A percentile compares a stretch with the other conserved stretches of the same genome.
These are phyloP conservation scores for Aphelenchoides besseyi DNA, from an alignment of 1,140 invertebrate genomes.

Conservation along the genomic window DNA sequence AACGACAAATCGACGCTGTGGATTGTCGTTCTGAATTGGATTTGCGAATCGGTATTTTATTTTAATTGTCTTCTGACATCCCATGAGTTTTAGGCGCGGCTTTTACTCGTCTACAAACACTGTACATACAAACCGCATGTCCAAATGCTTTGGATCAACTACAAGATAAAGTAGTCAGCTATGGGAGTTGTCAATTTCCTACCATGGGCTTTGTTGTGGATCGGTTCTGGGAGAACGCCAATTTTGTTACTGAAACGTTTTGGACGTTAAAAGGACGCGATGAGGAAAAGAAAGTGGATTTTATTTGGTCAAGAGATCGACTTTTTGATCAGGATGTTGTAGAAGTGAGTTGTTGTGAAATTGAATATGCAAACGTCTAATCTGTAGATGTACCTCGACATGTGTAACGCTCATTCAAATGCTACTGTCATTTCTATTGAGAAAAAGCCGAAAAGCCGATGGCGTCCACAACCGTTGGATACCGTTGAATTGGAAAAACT, in stretches of 20 bases:
- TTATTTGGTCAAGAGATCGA: conserved; percentile 80
- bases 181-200: conserved; percentile 95
- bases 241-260: conserved; percentile 82
- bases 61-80: conserved; percentile 16
- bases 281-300: conserved; percentile 69
- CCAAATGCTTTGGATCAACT: conserved; percentile 64
- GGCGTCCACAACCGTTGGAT: conserved; percentile 88
- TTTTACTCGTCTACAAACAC: conserved; percentile 96
- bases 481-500: conserved; percentile 89
- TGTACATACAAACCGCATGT: conserved; percentile 70
- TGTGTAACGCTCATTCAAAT: conserved; percentile 70
- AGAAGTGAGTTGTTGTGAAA: conserved; percentile 73
- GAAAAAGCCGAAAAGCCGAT: conserved; percentile 88
- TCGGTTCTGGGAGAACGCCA: conserved; percentile 80
- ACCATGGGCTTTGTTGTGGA: conserved; percentile 95
- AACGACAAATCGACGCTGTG: conserved; percentile 84
- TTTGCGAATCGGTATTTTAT: conserved; percentile 78
- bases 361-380: conserved; percentile 63
- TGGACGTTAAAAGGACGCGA: conserved; percentile 74
- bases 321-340: conserved; percentile 83
- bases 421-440: conserved; percentile 79
- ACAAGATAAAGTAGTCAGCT: conserved; percentile 77
- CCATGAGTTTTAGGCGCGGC: conserved; percentile 85
- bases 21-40: conserved; percentile 85
- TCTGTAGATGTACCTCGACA: conserved; percentile 50